A percentile compares a stretch with the other conserved stretches of the same genome.
Evolutionary conservation across 2,888 invertebrate genomes (phyloP).

Genomic region (Oscheius sp.): DNA sequence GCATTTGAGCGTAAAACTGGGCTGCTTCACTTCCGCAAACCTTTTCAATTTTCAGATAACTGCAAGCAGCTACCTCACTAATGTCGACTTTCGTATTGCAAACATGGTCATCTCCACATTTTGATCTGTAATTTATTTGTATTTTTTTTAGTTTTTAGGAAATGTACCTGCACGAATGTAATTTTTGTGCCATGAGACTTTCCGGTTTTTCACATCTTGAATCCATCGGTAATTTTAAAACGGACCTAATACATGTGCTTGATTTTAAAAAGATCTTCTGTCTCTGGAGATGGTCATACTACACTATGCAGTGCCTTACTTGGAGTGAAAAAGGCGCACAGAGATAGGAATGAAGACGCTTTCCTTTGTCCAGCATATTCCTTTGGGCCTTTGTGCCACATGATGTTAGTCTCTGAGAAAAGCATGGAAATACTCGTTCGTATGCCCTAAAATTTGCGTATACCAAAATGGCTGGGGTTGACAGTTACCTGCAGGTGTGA

Average conservation of each 20-base stretch:
- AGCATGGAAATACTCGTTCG: conserved; percentile 52
- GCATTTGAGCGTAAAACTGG: conserved; percentile 56
- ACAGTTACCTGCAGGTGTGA: conserved; percentile 58
- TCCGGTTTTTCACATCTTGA: conserved; percentile 40
- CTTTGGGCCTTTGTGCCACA: conserved; percentile 56
- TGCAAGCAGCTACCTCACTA: conserved; percentile 48
- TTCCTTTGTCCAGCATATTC: conserved; percentile 47
- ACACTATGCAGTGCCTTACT: background rate
- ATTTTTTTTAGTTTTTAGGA: background rate
- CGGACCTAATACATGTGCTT: conserved; percentile 46
- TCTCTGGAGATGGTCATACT: conserved; percentile 22
- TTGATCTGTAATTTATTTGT: background rate
- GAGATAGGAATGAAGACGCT: conserved; percentile 49
- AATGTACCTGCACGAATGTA: conserved; percentile 49
- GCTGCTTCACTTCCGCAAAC: conserved; percentile 50
- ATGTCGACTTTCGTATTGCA: conserved; percentile 46
- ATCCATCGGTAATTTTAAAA: conserved; percentile 36
- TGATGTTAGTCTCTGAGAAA: conserved; percentile 50
- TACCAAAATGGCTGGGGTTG: background rate
- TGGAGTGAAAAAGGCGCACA: conserved; percentile 58
- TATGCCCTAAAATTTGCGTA: conserved; percentile 42
- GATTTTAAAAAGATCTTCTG: conserved; percentile 48
- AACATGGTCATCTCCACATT: conserved; percentile 21
- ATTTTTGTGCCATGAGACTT: conserved; percentile 38
- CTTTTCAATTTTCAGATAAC: conserved; percentile 47